Base-by-base conservation (phyloP, 2,797 vertebrate genomes). In the Anabacerthia variegaticeps region DNA sequence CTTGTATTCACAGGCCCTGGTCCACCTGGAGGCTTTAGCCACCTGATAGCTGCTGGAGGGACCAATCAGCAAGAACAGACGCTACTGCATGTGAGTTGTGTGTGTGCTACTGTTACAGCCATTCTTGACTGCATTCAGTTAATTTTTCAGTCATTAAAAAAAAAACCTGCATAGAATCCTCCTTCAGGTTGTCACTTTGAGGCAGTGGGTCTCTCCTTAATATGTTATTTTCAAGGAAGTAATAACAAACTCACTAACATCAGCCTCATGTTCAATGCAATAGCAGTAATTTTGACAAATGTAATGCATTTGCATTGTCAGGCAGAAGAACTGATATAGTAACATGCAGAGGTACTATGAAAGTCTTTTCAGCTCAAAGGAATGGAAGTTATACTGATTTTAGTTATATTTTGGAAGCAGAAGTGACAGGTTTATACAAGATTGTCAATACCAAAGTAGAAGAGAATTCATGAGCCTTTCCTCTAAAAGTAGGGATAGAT, bases 331-430 rank as follows among this genome's bases (percentile, higher is more conserved):
- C 28, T 77, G 30, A 54, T 74, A 36, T 0, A 54, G 63, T 71
- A 85, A 51, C 2, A 1, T 61, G 20, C 28, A 62, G 44, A 75
- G 6, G 14, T 82, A 52, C 59, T 73, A 7, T 63, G 52, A 56
- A 71, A 83, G 65, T 56, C 36, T 87, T 91, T 92, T 92, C 71
- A 85, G 18, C 34, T 54, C 52, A 27, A 77, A 65, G 67, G 39
- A 89, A 46, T 69, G 36, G 37, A 89, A 91, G 81, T 56, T 77
- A 26, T 15, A 12, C 26, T 77, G 30, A 65, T 93, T 71, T 87
- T 48, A 88, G 27, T 79, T 95, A 67, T 14, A 49, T 91, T 71
- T 68, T 89, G 56, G 91, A 95, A 94, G 54, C 34, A 85, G 41
- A 92, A 74, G 49, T 91, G 87, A 75, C 78, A 92, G 30, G 36